Base-by-base conservation (phyloP, 2,888 invertebrate species). In the Drosophila eohydei region DNA sequence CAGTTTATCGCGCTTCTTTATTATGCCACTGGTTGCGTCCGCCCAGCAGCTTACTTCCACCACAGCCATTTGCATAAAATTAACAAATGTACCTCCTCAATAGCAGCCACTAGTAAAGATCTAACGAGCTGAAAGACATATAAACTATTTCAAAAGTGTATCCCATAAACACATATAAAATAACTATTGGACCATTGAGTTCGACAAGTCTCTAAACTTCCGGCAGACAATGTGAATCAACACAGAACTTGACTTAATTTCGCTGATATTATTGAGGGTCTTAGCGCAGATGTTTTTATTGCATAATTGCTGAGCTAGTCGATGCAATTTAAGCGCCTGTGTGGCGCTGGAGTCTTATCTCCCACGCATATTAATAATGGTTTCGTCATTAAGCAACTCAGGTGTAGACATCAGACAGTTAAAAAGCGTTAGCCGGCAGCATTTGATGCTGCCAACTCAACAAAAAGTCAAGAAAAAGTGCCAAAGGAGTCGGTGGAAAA, bases 361-460 rank as follows among this genome's bases (percentile, higher is more conserved):
- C 40, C 56, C 69, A 84, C 84, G 86, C 88, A 89, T 91, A 84
- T 88, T 87, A 83, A 86, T 87, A 91, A 90, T 83, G 83, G 78
- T 85, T 88, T 87, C 76, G 78, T 82, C 80, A 82, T 87, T 89
- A 88, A 89, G 60, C 56, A 52, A 62, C 63, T 41, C 67, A 73
- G 88, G 67, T 84, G 79, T 67, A 76, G 72, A 69, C 62, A 62
- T 71, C 43, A 58, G 41, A 48, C 50, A 51, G 50, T 51, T 69
- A 44, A 59, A 61, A 67, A 50, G 38, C 30, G 46, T 61, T 48
- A 43, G 64, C 34, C 58, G 52, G 71, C 54, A 64, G 60, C 68
- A 74, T 44, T 55, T 74, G 61, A 70, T 16, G 46, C 32, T 21
- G 43, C 36, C 30, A 57, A 55, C 51, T 48, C n/a, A 59, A 71